These are phyloP conservation scores for Erynnis tages DNA, from an alignment of 2,888 invertebrate species.

Conservation along the genomic window DNA sequence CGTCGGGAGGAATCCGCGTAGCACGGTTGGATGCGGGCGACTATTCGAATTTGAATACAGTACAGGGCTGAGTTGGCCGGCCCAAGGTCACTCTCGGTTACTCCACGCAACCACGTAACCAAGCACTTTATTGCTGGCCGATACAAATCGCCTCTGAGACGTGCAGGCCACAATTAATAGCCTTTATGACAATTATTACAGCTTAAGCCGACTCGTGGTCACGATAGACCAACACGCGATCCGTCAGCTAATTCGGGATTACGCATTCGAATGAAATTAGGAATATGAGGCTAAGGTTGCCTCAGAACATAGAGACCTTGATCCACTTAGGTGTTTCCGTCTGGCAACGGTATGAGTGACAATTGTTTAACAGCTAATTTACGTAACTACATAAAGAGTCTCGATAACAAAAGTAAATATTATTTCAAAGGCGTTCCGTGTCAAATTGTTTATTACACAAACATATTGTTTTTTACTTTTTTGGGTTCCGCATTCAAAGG, in stretches of 20 bases:
- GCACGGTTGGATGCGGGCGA: conserved; percentile 62
- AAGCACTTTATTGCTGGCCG: conserved; percentile 49
- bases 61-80: conserved; percentile 52
- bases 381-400: no score
- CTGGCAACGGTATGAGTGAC: conserved; percentile 22
- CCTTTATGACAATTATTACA: conserved; percentile 64
- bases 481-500: no score
- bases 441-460: no score
- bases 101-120: conserved; percentile 68
- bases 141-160: conserved; percentile 54
- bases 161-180: conserved; percentile 51
- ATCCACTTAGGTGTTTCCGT: conserved; percentile 48
- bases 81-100: conserved; percentile 72
- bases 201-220: conserved; percentile 45
- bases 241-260: conserved; percentile 63
- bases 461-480: no score
- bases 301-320: conserved; percentile 53
- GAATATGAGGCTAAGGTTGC: conserved; percentile 51
- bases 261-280: conserved; percentile 61
- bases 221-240: conserved; percentile 60
- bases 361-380: not conserved
- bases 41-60: conserved; percentile 73
- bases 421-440: no score
- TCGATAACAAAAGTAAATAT: no score
- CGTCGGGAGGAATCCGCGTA: conserved; percentile 58